A percentile compares a stretch with the other conserved stretches of the same genome.
Evolutionary conservation across 1,140 invertebrate genomes (phyloP).

Genomic region (Carcinoscorpius rotundicauda): DNA sequence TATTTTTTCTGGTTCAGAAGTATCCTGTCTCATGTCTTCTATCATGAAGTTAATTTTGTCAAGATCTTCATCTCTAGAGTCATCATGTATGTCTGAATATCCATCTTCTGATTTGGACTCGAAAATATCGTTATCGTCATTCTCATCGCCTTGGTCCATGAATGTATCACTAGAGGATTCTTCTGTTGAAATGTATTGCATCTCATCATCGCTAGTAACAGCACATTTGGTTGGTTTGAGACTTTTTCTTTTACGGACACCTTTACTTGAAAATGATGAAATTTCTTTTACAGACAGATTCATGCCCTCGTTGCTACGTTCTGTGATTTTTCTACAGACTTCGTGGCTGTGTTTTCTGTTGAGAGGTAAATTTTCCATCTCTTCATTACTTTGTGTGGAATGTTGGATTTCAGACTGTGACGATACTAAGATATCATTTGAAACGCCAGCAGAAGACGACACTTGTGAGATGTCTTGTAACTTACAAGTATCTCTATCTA

Average conservation of each 20-base stretch:
- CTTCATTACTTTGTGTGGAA: too few species aligned
- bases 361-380: too few species aligned
- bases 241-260: constrained; percentile 67
- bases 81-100: constrained; percentile 7
- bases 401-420: too few species aligned
- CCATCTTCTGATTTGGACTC: constrained; percentile 11
- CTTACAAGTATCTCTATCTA: not conserved
- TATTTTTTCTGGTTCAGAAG: constrained; percentile 20
- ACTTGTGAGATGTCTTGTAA: too few species aligned
- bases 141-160: constrained; percentile 23
- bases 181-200: constrained; percentile 21
- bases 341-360: too few species aligned
- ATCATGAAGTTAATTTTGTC: constrained; percentile 10
- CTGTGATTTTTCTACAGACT: too few species aligned
- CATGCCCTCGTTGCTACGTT: constrained; percentile 44
- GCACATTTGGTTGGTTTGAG: constrained; percentile 74
- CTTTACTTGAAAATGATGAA: constrained; percentile 24
- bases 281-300: constrained; percentile 30
- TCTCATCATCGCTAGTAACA: constrained; percentile 29
- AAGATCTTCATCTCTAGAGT: constrained; percentile 21
- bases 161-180: constrained; percentile 25
- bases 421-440: too few species aligned
- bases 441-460: too few species aligned
- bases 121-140: constrained; percentile 16
- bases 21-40: constrained; percentile 15